Conservation (phyloP, 2,113 vertebrate species). For the Dasyprocta punctata region DNA sequence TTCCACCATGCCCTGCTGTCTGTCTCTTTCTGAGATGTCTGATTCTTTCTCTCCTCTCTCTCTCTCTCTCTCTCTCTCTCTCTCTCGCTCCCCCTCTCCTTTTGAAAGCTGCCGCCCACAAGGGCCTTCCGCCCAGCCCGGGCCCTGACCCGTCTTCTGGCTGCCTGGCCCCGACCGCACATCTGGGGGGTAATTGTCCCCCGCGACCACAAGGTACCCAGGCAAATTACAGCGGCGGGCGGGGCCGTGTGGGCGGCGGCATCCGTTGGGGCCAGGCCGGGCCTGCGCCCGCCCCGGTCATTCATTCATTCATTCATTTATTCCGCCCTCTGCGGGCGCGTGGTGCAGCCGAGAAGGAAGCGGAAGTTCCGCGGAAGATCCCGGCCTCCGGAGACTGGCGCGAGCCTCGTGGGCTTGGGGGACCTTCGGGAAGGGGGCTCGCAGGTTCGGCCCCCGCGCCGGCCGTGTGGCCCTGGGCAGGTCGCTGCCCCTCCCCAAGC, state of each 20-base stretch:
- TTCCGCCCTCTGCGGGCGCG: too few relatives aligned
- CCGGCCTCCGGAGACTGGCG: too few relatives aligned
- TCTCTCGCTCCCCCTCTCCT: not conserved
- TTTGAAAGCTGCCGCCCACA: slow-evolving; percentile 60
- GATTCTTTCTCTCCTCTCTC: too few relatives aligned
- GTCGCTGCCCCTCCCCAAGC: not conserved
- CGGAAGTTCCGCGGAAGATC: too few relatives aligned
- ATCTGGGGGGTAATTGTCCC: slow-evolving; percentile 44
- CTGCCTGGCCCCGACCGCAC: slow-evolving; percentile 9
- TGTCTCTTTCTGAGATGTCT: too few relatives aligned
- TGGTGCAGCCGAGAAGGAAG: not conserved
- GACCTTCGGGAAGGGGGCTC: not conserved
- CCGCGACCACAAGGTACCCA: not conserved
- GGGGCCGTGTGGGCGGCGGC: not conserved
- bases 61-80: too few relatives aligned
- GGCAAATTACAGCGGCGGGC: not conserved
- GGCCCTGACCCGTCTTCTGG: slow-evolving; percentile 41
- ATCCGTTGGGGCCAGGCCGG: not conserved
- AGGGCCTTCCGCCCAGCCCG: slow-evolving; percentile 47
- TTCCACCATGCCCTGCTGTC: not conserved
- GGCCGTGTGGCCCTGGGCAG: not conserved
- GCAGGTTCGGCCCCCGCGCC: not conserved
- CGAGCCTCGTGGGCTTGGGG: too few relatives aligned
- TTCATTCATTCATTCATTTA: too few relatives aligned
- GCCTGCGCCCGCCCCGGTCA: too few relatives aligned